Evolutionary conservation across 2,797 vertebrate species (phyloP).

Genomic region (Setipinna tenuifilis): DNA sequence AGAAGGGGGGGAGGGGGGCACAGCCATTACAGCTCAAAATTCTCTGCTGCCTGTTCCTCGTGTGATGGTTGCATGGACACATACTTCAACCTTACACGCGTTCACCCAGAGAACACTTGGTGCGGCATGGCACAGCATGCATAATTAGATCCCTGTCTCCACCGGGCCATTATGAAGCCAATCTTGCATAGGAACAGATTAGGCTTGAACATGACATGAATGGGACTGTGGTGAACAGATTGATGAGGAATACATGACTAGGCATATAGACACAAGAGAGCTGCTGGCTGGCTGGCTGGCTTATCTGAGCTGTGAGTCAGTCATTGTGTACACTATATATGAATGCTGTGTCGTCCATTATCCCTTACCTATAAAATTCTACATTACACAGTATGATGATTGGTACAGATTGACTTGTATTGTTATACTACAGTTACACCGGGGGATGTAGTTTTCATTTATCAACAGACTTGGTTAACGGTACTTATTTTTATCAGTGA

Average conservation of each 20-base stretch:
- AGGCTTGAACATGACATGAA: neutral
- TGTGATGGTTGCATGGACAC: neutral
- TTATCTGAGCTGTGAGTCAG: neutral
- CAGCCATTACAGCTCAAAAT: neutral
- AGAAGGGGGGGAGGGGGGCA: neutral
- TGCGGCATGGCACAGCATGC: neutral
- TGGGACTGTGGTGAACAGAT: neutral
- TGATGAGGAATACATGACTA: neutral
- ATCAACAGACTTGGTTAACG: neutral
- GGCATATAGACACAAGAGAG: neutral
- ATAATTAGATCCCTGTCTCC: slow-evolving; percentile 16
- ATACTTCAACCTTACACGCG: neutral
- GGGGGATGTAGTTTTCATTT: neutral
- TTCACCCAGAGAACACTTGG: neutral
- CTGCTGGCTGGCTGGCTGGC: neutral
- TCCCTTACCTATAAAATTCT: neutral
- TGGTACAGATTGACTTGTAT: neutral
- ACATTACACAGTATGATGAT: neutral
- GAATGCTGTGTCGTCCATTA: no score
- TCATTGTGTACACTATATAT: neutral
- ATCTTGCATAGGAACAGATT: neutral
- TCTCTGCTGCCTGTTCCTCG: neutral
- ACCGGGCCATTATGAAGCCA: neutral
- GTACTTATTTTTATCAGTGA: neutral
- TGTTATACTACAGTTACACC: neutral